Base-by-base conservation (phyloP, 1,140 invertebrate genomes). In the Trinorchestia longiramus region DNA sequence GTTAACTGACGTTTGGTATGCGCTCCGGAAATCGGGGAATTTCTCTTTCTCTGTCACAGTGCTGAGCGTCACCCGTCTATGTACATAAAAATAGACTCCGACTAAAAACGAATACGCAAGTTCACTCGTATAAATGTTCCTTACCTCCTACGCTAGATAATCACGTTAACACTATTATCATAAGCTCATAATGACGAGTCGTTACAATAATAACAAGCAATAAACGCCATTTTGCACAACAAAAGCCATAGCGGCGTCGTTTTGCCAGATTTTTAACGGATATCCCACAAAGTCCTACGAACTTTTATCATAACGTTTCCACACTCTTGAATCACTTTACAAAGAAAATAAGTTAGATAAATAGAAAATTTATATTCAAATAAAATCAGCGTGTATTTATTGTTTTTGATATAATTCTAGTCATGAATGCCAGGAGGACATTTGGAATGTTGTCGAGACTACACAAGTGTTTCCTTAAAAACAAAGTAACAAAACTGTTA, bases 141-240 rank as follows among this genome's bases (percentile, higher is more conserved):
- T 94, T 47, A 94, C 92, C 92, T 94, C 92, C 92, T 94, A 94
- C 8, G 17, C 40, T 44, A n/a, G 28, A 45, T 28, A 36, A 43
- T 45, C 40, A 45, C 43, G 19, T 45, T 8, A 94, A 94, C 40
- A 94, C 41, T 40, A 43, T 43, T 45, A 45, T 45, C 43, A 43
- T 47, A 94, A 45, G 92, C 40, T 94, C 92, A 94, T 94, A 94
- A 94, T 94, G 92, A 94, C 43, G 92, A 43, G 43, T 44, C 92
- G 92, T 94, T 94, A 94, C 44, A 47, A 94, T 94, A 94, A 94
- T 94, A 94, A 94, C 92, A 94, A 94, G 92, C 92, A 94, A 94
- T 94, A 94, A 94, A 94, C 92, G 92, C 92, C 92, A 94, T 94
- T 94, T 94, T 94, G 92, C 92, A 94, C 92, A 94, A 94, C 92